These are phyloP conservation scores for Labeo rohita DNA, from an alignment of 2,113 vertebrate species.

Conservation along the genomic window DNA sequence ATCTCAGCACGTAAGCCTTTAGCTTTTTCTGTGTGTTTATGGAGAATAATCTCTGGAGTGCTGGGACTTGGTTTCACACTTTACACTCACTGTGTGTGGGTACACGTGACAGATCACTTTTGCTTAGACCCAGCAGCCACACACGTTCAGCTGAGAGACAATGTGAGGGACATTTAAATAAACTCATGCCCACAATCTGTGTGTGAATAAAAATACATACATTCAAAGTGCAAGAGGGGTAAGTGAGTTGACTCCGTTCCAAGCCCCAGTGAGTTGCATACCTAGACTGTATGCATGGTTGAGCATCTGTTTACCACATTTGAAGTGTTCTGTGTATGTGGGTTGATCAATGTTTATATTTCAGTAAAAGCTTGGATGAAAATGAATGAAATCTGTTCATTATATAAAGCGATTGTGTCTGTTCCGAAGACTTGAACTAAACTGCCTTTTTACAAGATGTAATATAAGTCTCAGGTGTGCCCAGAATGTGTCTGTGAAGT, in stretches of 20 bases:
- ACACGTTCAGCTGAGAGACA: conserved; percentile 44
- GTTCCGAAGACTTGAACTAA: background rate
- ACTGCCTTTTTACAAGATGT: background rate
- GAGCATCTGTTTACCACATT: background rate
- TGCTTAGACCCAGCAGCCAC: conserved; percentile 16
- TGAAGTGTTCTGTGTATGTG: background rate
- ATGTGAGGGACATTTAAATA: conserved; percentile 31
- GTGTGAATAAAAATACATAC: background rate
- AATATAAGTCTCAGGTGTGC: too few relatives aligned
- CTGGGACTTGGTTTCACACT: background rate
- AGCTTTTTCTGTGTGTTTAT: conserved; percentile 40
- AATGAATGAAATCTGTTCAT: background rate
- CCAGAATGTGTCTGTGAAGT: too few relatives aligned
- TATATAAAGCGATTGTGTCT: background rate
- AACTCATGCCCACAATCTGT: background rate
- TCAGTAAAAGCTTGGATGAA: background rate
- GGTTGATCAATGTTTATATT: background rate
- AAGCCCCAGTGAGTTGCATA: background rate
- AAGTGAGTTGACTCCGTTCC: background rate
- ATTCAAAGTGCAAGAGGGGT: too few relatives aligned
- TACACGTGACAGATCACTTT: conserved; percentile 21
- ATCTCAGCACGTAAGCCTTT: background rate
- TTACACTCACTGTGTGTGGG: conserved; percentile 6
- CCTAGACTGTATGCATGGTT: background rate
- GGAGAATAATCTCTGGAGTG: conserved; percentile 18